Base-by-base conservation (phyloP, 2,113 vertebrate genomes). In the Cephalopholis sonnerati region DNA sequence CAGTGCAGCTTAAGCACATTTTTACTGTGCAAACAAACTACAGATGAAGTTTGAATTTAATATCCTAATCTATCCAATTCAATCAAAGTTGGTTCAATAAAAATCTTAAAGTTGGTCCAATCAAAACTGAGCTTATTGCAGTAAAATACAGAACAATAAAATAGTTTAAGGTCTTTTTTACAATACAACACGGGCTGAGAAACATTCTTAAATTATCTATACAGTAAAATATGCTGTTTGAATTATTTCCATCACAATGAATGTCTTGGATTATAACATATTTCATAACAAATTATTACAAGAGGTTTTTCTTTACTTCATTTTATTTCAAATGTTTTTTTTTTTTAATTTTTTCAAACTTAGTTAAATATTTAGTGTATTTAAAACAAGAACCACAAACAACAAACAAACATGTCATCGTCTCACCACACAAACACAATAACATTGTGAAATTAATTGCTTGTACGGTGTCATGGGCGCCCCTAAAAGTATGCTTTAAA, bases 191-290 rank as follows among this genome's bases (percentile, higher is more conserved):
- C 2, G 44, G 13, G 29, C 6, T 4, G 53, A 39, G n/a, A 61
- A 18, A 51, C 16, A 70, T 59, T 67, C 3, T 18, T 25, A 68
- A 25, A 62, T 51, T 17, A 53, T 44, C 9, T 70, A 36, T 29
- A 48, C 18, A 65, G 7, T 74, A 12, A 55, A 58, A 62, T 41
- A 15, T 39, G 15, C n/a, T 44, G 10, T 41, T 53, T 27, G 2
- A 63, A 22, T 54, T 79, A 29, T 54, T 80, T 81, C 2, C 29
- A 54, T 78, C 18, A 70, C 2, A 62, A 17, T 12, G n/a, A n/a
- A 16, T 36, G 36, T 15, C 27, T 51, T 39, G 13, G 7, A 54
- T 55, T 39, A 36, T 10, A 54, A 55, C 29, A 70, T 25, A 50
- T 17, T 12, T 55, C n/a, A 36, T 6, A 39, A 55, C 29, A 70